A percentile compares a stretch with the other conserved stretches of the same genome.
These are phyloP conservation scores for Notiomystis cincta DNA, from an alignment of 2,113 vertebrate genomes.

Conservation along the genomic window DNA sequence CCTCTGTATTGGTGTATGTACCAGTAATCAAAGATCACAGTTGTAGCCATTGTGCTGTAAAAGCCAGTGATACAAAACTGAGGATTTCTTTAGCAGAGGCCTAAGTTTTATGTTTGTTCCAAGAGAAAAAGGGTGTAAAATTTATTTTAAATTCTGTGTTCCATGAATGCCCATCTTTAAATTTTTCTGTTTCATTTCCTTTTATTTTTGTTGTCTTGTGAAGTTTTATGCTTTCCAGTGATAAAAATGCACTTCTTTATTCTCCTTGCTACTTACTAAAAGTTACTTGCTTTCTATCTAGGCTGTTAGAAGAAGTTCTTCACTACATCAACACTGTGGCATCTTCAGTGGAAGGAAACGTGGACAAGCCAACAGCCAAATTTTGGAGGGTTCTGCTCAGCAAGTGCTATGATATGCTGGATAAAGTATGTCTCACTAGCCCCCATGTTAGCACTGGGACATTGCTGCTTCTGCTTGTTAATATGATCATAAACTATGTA, in stretches of 20 bases:
- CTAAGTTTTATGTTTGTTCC: not conserved
- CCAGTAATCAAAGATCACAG: not conserved
- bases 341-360: slow-evolving; percentile 82
- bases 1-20: not conserved
- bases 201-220: not conserved
- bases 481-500: not conserved
- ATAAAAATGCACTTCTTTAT: not conserved
- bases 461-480: not conserved
- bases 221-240: not conserved
- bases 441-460: not conserved
- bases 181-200: not conserved
- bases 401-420: slow-evolving; percentile 88
- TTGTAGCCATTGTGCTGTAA: not conserved
- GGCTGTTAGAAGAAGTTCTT: slow-evolving; percentile 87
- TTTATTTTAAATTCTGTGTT: not conserved
- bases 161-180: not conserved
- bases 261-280: not conserved
- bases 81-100: not conserved
- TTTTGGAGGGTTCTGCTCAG: slow-evolving; percentile 95
- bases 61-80: not conserved
- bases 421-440: slow-evolving; percentile 78
- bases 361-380: slow-evolving; percentile 84
- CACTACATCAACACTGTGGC: slow-evolving; percentile 85
- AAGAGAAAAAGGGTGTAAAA: not conserved
- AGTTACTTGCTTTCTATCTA: slow-evolving; percentile 39